These are phyloP conservation scores for Halocynthia aurantium DNA, from an alignment of 23 tunicate genomes.

Conservation along the genomic window DNA sequence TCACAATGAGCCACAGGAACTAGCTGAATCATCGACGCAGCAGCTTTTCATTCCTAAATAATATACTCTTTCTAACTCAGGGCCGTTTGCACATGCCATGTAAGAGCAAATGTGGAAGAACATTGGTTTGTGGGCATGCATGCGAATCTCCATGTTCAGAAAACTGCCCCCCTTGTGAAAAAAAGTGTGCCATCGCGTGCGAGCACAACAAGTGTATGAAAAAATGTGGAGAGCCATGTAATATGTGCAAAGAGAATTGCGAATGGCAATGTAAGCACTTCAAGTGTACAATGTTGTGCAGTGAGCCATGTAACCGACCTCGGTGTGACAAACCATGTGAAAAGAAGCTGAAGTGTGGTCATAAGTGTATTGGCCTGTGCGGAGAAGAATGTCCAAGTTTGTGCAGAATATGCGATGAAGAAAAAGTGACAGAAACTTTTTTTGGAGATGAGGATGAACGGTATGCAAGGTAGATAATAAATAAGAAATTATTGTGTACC, in stretches of 20 bases:
- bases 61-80: slow-evolving; percentile 3
- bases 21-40: not conserved
- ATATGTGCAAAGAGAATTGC: slow-evolving; percentile 55
- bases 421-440: slow-evolving; percentile 64
- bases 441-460: slow-evolving; percentile 87
- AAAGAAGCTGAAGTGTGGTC: slow-evolving; percentile 39
- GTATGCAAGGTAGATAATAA: slow-evolving; percentile 35
- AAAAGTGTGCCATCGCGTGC: slow-evolving; percentile 47
- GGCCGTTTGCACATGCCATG: slow-evolving; percentile 67
- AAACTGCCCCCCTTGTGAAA: slow-evolving; percentile 64
- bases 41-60: not conserved
- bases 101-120: slow-evolving; percentile 36
- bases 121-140: slow-evolving; percentile 57
- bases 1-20: too few relatives aligned
- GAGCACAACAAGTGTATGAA: slow-evolving; percentile 58
- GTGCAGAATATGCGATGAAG: slow-evolving; percentile 51
- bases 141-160: slow-evolving; percentile 43
- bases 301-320: slow-evolving; percentile 61
- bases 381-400: slow-evolving; percentile 65
- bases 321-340: slow-evolving; percentile 51
- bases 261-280: slow-evolving; percentile 52
- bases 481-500: too few relatives aligned
- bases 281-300: slow-evolving; percentile 38
- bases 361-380: slow-evolving; percentile 68
- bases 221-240: slow-evolving; percentile 45